Evolutionary conservation across 2,113 vertebrate genomes (phyloP).

Genomic region (Malurus elegans): DNA sequence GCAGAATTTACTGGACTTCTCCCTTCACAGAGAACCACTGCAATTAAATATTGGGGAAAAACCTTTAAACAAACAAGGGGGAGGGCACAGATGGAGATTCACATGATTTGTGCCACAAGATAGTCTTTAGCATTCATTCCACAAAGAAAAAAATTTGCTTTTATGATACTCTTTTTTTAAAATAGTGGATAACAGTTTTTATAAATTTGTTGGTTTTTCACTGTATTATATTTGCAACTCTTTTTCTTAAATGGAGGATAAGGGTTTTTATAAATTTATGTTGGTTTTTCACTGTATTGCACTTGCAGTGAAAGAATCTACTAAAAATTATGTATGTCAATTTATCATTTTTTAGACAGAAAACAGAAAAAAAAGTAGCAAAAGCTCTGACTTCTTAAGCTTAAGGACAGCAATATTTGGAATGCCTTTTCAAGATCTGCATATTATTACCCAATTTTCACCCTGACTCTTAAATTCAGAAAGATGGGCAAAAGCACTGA

Average conservation of each 20-base stretch:
- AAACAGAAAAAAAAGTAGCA: background rate
- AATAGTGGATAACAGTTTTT: background rate
- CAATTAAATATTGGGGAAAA: background rate
- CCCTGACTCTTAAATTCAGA: background rate
- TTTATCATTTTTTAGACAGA: background rate
- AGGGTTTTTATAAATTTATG: background rate
- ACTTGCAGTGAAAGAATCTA: background rate
- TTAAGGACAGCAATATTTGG: background rate
- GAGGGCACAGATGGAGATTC: background rate
- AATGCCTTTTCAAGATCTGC: background rate
- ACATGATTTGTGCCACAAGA: background rate
- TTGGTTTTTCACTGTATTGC: background rate
- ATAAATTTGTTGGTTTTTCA: background rate
- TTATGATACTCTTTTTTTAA: background rate
- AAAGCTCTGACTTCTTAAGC: background rate
- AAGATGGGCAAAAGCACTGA: background rate
- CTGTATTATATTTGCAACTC: background rate
- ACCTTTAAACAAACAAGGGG: background rate
- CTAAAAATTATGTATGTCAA: background rate
- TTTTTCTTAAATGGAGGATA: background rate
- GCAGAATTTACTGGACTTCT: background rate
- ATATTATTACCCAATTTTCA: background rate
- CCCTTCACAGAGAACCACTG: background rate
- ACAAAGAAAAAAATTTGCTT: background rate
- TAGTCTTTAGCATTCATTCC: background rate